phyloP scores from a whole-genome alignment of 2,113 vertebrate genomes.

The Isichthys henryi region DNA sequence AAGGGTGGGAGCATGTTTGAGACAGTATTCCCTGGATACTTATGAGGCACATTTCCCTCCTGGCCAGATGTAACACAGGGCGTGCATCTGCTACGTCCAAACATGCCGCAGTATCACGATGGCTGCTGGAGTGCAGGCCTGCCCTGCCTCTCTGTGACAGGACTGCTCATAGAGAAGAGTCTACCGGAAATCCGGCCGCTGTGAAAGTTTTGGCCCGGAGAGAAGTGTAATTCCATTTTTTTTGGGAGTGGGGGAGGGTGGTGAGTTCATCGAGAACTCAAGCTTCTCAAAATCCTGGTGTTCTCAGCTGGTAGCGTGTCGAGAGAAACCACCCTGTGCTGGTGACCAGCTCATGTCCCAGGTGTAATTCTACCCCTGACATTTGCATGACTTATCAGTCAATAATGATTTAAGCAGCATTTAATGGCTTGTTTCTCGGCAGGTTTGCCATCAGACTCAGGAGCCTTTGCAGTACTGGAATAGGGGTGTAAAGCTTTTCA shows the following conservation, averaged over 20 bases:
- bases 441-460: neutral
- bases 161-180: neutral
- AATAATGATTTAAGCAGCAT: neutral
- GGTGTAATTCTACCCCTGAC: neutral
- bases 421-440: neutral
- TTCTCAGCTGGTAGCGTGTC: neutral
- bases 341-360: neutral
- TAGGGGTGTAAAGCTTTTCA: neutral
- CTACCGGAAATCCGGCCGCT: neutral
- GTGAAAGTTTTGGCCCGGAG: neutral
- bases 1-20: neutral
- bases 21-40: conserved; percentile 5
- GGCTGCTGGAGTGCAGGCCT: conserved; percentile 1
- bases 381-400: neutral
- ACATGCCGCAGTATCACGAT: neutral
- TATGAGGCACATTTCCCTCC: neutral
- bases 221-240: neutral
- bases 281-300: neutral
- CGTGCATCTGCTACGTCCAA: neutral
- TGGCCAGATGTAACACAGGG: neutral
- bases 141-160: neutral
- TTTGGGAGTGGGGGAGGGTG: neutral
- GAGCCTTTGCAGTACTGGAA: neutral
- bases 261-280: neutral
- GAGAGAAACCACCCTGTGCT: neutral